Evolutionary conservation across 2,888 invertebrate genomes (phyloP).

Genomic region (Geophilus truncorum): DNA sequence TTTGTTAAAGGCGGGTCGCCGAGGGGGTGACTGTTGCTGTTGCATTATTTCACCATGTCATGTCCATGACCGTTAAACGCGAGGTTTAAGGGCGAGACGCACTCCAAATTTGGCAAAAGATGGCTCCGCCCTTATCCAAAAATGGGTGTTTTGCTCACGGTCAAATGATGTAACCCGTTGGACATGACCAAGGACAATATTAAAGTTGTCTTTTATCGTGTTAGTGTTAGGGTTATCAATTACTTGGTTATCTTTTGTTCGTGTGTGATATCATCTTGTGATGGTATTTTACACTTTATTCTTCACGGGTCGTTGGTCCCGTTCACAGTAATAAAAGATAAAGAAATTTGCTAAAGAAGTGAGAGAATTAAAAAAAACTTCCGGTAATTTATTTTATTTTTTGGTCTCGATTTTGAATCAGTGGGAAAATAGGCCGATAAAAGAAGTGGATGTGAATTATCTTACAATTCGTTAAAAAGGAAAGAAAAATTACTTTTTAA

Average conservation of each 20-base stretch:
- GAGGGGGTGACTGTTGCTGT: not conserved
- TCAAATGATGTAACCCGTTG: constrained; percentile 5
- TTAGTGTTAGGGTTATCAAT: too few relatives aligned
- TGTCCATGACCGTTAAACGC: not conserved
- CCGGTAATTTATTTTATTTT: not conserved
- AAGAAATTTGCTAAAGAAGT: too few relatives aligned
- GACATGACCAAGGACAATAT: constrained; percentile 2
- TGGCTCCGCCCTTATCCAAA: not conserved
- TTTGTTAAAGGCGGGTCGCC: constrained; percentile 14
- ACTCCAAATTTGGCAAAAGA: not conserved
- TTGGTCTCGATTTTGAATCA: not conserved
- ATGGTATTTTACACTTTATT: not conserved
- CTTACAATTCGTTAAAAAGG: not conserved
- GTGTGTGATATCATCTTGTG: not conserved
- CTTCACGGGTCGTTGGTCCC: constrained; percentile 12
- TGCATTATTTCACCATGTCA: not conserved
- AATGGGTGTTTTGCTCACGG: constrained; percentile 10
- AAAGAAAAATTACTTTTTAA: not conserved
- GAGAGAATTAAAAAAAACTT: too few relatives aligned
- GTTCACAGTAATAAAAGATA: too few relatives aligned
- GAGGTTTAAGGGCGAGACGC: not conserved
- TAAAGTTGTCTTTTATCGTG: not conserved
- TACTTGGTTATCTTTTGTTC: not conserved
- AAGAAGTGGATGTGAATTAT: not conserved
- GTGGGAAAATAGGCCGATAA: not conserved